Percentiles rank a stretch among this genome's conserved stretches.
Conservation (phyloP, 2,797 vertebrate genomes). For the Periparus ater region DNA sequence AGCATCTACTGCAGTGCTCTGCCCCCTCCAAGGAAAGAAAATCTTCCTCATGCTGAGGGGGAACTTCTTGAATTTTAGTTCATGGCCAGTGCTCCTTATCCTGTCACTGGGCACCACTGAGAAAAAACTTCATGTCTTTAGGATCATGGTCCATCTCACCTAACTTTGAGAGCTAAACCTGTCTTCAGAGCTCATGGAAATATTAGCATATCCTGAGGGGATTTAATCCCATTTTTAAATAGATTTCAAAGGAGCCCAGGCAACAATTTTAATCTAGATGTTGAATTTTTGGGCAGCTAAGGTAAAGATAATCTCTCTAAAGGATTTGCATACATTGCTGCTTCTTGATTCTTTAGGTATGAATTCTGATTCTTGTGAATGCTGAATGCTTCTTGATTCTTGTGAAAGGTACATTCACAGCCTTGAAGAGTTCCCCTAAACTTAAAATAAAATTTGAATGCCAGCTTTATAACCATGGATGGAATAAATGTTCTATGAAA, state of each 20-base stretch:
- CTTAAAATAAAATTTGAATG: not conserved
- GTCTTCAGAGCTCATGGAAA: not conserved
- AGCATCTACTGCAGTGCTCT: not conserved
- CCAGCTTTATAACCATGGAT: not conserved
- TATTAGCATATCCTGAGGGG: not conserved
- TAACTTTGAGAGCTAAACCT: not conserved
- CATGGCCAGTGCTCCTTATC: fast-evolving
- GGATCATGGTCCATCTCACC: not conserved
- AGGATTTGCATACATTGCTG: constrained; percentile 3
- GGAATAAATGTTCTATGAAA: not conserved
- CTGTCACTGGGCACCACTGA: not conserved
- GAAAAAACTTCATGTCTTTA: not conserved
- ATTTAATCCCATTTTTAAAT: not conserved
- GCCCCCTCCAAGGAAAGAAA: not conserved
- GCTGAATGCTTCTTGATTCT: not conserved
- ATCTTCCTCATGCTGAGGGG: not conserved
- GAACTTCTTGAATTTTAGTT: not conserved
- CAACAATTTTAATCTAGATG: not conserved
- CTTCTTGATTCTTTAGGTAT: not conserved
- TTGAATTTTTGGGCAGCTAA: not conserved
- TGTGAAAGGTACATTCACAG: not conserved
- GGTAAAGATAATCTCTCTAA: not conserved
- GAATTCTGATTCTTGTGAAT: no score
- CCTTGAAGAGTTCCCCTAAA: not conserved
- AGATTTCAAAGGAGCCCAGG: not conserved